Conservation (phyloP, 2,888 invertebrate genomes). For the Synergus itoensis region DNA sequence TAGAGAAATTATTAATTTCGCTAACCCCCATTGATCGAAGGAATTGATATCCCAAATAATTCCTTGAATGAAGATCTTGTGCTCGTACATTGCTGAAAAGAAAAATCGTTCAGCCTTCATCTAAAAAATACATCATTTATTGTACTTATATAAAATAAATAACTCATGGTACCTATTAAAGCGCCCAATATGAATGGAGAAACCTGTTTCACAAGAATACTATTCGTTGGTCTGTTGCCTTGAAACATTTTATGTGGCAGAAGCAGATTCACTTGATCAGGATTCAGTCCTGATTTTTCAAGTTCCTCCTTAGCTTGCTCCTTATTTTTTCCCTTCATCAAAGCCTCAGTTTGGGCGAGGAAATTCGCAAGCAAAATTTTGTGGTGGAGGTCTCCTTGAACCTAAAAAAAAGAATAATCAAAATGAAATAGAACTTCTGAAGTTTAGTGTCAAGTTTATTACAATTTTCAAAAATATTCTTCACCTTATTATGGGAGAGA, state of each 20-base stretch:
- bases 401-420: slow-evolving; percentile 58
- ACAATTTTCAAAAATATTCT: slow-evolving; percentile 4
- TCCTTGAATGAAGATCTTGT: slow-evolving; percentile 99
- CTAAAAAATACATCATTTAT: slow-evolving; percentile 14
- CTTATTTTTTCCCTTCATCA: slow-evolving; percentile 90
- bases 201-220: slow-evolving; percentile 93
- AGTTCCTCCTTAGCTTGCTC: slow-evolving; percentile 89
- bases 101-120: slow-evolving; percentile 35
- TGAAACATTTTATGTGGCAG: slow-evolving; percentile 97
- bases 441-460: not conserved
- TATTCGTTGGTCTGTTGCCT: slow-evolving; percentile 98
- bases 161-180: slow-evolving; percentile 85
- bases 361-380: slow-evolving; percentile 98
- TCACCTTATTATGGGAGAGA: slow-evolving; percentile 88
- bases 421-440: not conserved
- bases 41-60: slow-evolving; percentile 99
- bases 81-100: slow-evolving; percentile 93
- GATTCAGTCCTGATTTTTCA: slow-evolving; percentile 86
- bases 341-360: slow-evolving; percentile 98
- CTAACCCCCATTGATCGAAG: slow-evolving; percentile 99
- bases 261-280: slow-evolving; percentile 87
- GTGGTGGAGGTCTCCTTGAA: slow-evolving; percentile 90
- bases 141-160: not conserved
- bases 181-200: slow-evolving; percentile 96
- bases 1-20: slow-evolving; percentile 48